Evolutionary conservation across 2,888 invertebrate genomes (phyloP).

Genomic region (Osmoderma eremita): DNA sequence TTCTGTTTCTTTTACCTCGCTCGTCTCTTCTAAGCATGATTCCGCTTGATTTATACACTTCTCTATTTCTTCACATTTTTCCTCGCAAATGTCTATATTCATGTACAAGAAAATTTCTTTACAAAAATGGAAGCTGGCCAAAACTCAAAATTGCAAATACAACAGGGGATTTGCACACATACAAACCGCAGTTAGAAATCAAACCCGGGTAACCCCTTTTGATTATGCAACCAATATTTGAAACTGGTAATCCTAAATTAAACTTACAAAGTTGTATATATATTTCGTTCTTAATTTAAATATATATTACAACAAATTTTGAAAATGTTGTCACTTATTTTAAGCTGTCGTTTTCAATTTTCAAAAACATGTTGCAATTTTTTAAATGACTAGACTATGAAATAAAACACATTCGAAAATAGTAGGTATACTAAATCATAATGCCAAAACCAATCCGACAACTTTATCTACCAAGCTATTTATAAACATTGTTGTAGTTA

Average conservation of each 20-base stretch:
- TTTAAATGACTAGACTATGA: too few relatives aligned
- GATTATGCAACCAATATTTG: not conserved
- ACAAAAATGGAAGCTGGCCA: not conserved
- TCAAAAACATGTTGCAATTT: too few relatives aligned
- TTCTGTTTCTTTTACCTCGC: not conserved
- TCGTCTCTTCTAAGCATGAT: not conserved
- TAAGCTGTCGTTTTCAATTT: too few relatives aligned
- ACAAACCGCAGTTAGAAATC: not conserved
- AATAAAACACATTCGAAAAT: too few relatives aligned
- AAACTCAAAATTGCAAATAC: too few relatives aligned
- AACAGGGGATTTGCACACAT: not conserved
- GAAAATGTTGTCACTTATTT: too few relatives aligned
- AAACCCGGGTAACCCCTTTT: not conserved
- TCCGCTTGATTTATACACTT: not conserved
- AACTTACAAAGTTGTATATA: not conserved
- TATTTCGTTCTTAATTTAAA: conserved; percentile 6
- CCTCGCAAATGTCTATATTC: conserved; percentile 13
- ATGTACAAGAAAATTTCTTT: not conserved
- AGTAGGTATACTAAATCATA: too few relatives aligned
- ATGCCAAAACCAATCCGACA: too few relatives aligned
- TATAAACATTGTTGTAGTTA: too few relatives aligned
- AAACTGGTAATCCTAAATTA: not conserved
- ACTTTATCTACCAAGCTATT: too few relatives aligned
- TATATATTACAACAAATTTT: conserved; percentile 2
- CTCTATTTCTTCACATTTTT: not conserved